Evolutionary conservation across 2,888 invertebrate species (phyloP).

Genomic region (Erpobdella octoculata): DNA sequence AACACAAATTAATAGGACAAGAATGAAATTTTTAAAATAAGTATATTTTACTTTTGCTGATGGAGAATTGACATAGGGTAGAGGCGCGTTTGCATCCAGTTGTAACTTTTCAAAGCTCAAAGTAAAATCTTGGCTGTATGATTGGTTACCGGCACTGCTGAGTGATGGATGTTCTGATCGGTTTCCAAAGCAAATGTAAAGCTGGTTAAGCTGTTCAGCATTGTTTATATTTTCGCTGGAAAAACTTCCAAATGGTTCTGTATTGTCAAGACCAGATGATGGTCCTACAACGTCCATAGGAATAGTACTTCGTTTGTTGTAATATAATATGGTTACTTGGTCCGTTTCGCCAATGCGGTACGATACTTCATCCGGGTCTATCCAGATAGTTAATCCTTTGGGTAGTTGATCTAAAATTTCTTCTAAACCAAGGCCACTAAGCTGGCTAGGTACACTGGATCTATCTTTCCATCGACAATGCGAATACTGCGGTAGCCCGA

Average conservation of each 20-base stretch:
- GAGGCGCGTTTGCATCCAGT: neutral
- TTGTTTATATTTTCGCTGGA: neutral
- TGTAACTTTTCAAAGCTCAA: slow-evolving; percentile 4
- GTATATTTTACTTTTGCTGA: no score
- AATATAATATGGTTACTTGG: slow-evolving; percentile 69
- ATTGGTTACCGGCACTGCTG: no score
- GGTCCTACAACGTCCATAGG: no score
- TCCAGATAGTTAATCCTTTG: slow-evolving; percentile 88
- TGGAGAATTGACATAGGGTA: no score
- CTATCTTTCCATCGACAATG: slow-evolving; percentile 77
- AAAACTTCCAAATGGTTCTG: neutral
- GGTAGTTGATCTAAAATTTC: slow-evolving; percentile 91
- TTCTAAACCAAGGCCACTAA: slow-evolving; percentile 82
- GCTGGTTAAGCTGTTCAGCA: neutral
- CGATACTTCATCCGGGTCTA: slow-evolving; percentile 83
- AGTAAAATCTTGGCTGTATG: no score
- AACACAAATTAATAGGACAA: no score
- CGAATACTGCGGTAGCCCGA: slow-evolving; percentile 91
- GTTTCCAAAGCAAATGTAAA: neutral
- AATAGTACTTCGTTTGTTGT: slow-evolving; percentile 16
- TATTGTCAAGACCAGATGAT: neutral
- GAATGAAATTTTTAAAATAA: no score
- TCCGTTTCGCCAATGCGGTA: slow-evolving; percentile 95
- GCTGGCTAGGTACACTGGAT: slow-evolving; percentile 82
- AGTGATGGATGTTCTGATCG: no score